Conservation (phyloP, 64 coral and sea anemone species). For the Exaiptasia diaphana region DNA sequence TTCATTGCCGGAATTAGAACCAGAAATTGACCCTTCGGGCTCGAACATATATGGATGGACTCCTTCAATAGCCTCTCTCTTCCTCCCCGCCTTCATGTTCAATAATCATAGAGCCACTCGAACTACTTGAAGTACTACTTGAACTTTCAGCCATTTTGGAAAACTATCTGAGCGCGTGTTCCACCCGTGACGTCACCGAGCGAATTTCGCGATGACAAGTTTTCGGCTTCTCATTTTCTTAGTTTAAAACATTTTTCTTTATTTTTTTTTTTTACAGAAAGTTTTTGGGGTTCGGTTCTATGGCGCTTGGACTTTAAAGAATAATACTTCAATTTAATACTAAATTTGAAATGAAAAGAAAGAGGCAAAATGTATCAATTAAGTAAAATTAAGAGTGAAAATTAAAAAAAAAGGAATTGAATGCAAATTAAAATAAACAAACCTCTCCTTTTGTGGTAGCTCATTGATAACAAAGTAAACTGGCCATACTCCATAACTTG, state of each 20-base stretch:
- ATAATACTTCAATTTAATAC: too few species aligned
- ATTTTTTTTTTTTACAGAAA: too few species aligned
- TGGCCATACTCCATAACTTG: conserved; percentile 45
- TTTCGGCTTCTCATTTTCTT: too few species aligned
- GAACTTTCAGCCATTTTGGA: background rate
- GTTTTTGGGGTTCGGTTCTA: too few species aligned
- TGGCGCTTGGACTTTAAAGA: too few species aligned
- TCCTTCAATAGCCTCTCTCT: background rate
- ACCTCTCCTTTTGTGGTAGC: conserved; percentile 39
- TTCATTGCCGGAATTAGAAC: background rate
- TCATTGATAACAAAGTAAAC: conserved; percentile 52
- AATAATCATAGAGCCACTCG: background rate
- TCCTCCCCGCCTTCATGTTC: background rate
- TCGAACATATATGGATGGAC: background rate
- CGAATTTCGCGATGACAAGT: too few species aligned
- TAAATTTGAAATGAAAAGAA: too few species aligned
- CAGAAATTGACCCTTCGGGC: background rate
- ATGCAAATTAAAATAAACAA: background rate
- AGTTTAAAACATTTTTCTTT: too few species aligned
- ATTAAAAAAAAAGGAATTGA: background rate
- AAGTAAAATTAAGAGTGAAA: too few species aligned
- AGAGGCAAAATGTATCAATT: too few species aligned
- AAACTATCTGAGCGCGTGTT: background rate
- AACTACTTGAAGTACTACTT: background rate
- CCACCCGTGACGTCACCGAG: background rate